Conservation (phyloP, 92 coral and sea anemone genomes). For the Porites rus region DNA sequence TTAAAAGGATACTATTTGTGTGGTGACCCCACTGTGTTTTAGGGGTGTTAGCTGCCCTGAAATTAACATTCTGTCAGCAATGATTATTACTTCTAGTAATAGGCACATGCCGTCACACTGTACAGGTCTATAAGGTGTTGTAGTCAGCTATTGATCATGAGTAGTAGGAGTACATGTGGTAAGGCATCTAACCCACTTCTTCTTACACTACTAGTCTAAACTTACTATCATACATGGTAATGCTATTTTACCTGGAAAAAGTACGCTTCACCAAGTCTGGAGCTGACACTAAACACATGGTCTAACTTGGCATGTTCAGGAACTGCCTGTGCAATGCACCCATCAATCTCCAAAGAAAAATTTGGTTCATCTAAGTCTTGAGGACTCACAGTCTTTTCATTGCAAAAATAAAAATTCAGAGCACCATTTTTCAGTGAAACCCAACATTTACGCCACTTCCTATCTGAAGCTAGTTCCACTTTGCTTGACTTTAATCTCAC, state of each 20-base stretch:
- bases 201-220: too few relatives aligned
- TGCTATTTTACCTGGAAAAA: slow-evolving; percentile 82
- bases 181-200: too few relatives aligned
- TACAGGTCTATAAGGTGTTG: too few relatives aligned
- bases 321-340: slow-evolving; percentile 97
- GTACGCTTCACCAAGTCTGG: slow-evolving; percentile 95
- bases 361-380: slow-evolving; percentile 90
- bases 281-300: slow-evolving; percentile 96
- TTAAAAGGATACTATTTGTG: too few relatives aligned
- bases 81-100: too few relatives aligned
- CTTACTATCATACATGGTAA: too few relatives aligned
- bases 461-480: slow-evolving; percentile 84
- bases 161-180: too few relatives aligned
- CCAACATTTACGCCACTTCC: slow-evolving; percentile 99
- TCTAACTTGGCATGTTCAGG: slow-evolving; percentile 98
- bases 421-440: slow-evolving; percentile 87
- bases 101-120: too few relatives aligned
- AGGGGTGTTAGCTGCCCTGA: too few relatives aligned
- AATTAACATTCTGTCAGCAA: too few relatives aligned
- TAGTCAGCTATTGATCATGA: too few relatives aligned
- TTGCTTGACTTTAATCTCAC: slow-evolving; percentile 83
- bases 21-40: too few relatives aligned
- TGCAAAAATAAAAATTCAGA: slow-evolving; percentile 91
- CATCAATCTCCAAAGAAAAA: slow-evolving; percentile 84
- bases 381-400: slow-evolving; percentile 95